A percentile compares a stretch with the other conserved stretches of the same genome.
Evolutionary conservation across 1,140 invertebrate genomes (phyloP).

Genomic region (Anoplophora glabripennis): DNA sequence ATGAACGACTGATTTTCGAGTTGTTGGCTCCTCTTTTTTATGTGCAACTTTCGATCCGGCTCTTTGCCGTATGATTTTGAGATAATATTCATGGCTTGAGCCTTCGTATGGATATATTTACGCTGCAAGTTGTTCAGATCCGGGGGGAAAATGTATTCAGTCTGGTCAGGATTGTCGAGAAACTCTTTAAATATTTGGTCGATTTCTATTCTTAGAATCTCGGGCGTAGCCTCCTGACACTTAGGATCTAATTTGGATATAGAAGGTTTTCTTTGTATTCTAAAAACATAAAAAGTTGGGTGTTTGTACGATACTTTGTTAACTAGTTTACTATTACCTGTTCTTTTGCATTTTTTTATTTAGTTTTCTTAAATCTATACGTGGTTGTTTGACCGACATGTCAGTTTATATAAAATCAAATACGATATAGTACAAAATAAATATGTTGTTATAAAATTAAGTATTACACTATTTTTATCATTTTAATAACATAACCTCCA

Average conservation of each 20-base stretch:
- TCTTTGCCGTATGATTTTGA: slow-evolving; percentile 64
- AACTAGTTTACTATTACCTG: too few species aligned
- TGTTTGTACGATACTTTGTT: too few species aligned
- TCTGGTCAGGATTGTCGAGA: slow-evolving; percentile 24
- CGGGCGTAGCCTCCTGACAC: slow-evolving; percentile 31
- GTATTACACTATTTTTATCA: too few species aligned
- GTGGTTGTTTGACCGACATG: too few species aligned
- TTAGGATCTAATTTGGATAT: slow-evolving; percentile 12
- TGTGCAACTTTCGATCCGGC: slow-evolving; percentile 62
- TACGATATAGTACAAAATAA: too few species aligned
- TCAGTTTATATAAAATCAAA: too few species aligned
- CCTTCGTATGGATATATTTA: slow-evolving; percentile 68
- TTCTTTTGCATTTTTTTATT: too few species aligned
- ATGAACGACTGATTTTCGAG: slow-evolving; percentile 54
- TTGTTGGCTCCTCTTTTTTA: slow-evolving; percentile 61
- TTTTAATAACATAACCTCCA: too few species aligned
- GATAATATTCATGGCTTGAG: slow-evolving; percentile 58
- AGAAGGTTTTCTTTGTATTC: too few species aligned
- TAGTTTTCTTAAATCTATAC: too few species aligned
- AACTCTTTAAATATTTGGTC: slow-evolving; percentile 32
- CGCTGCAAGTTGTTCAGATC: slow-evolving; percentile 66
- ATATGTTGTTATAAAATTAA: too few species aligned
- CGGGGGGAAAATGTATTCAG: slow-evolving; percentile 57
- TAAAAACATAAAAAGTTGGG: too few species aligned
- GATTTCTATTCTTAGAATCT: slow-evolving; percentile 33